Conservation (phyloP, 2,797 vertebrate species). For the Cottoperca gobio region DNA sequence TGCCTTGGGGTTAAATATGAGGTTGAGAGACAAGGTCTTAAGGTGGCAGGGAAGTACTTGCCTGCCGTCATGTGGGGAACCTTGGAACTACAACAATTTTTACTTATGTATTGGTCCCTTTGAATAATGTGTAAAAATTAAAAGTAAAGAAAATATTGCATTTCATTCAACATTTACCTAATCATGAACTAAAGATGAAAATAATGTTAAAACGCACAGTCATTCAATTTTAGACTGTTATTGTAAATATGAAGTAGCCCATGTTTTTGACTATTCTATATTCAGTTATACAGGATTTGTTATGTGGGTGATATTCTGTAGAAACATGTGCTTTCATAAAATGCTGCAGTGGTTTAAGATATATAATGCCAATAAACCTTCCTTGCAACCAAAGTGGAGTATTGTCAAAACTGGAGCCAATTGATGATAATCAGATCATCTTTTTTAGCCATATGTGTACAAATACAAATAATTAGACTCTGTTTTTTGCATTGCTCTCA, state of each 20-base stretch:
- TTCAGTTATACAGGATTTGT: neutral
- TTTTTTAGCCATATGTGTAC: too few species aligned
- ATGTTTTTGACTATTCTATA: neutral
- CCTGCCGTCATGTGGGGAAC: slow-evolving; percentile 73
- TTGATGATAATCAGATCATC: neutral
- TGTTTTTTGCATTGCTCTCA: too few species aligned
- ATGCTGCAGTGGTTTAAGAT: neutral
- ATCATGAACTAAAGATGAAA: neutral
- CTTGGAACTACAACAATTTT: slow-evolving; percentile 49
- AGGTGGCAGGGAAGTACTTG: slow-evolving; percentile 34
- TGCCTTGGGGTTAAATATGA: neutral
- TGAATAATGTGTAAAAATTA: neutral
- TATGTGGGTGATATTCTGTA: neutral
- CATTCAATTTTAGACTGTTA: neutral
- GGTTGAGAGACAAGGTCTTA: neutral
- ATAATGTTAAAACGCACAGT: neutral
- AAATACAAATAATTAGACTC: too few species aligned
- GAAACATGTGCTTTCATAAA: neutral
- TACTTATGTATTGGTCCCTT: neutral
- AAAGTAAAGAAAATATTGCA: neutral
- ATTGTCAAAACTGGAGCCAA: neutral
- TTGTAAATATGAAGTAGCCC: neutral
- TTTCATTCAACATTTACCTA: neutral
- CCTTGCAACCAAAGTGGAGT: neutral
- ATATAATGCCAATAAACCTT: neutral